Percentiles rank a stretch among this genome's conserved stretches.
These are phyloP conservation scores for Pectinophora gossypiella DNA, from an alignment of 1,140 invertebrate genomes.

Conservation along the genomic window DNA sequence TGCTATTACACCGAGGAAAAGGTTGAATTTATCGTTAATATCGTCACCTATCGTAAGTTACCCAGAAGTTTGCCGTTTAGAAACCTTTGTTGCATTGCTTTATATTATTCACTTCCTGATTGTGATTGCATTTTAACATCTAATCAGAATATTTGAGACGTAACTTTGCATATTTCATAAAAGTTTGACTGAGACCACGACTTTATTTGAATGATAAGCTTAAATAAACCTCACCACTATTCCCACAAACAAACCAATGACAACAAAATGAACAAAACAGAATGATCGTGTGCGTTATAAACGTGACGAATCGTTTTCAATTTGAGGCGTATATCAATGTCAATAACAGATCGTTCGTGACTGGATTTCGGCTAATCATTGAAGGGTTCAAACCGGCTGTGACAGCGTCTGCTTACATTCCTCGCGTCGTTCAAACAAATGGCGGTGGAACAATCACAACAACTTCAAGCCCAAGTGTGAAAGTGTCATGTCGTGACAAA, in stretches of 20 bases:
- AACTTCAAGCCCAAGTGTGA: constrained; percentile 14
- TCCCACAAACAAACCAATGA: no score
- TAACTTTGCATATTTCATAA: no score
- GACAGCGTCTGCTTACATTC: constrained; percentile 24
- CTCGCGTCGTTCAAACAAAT: constrained; percentile 12
- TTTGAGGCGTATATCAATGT: constrained; percentile 16
- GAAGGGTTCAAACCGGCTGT: constrained; percentile 25
- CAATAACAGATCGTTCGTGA: constrained; percentile 27
- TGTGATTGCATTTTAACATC: constrained; percentile 26
- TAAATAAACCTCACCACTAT: no score
- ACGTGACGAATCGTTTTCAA: constrained; percentile 11
- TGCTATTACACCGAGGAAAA: constrained; percentile 14
- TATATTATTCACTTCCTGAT: constrained; percentile 26
- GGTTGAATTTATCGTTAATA: constrained; percentile 12
- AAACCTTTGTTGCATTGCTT: constrained; percentile 20
- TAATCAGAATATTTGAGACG: constrained; percentile 34
- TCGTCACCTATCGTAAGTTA: neutral
- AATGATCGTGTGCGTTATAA: constrained; percentile 5
- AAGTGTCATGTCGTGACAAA: constrained; percentile 16
- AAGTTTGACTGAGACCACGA: no score
- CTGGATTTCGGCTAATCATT: constrained; percentile 32
- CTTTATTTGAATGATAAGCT: no score
- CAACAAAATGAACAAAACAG: neutral
- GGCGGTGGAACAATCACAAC: constrained; percentile 22
- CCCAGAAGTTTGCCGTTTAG: constrained; percentile 10